Conservation (phyloP, 2,797 vertebrate species). For the Gadopsis bispinosus region DNA sequence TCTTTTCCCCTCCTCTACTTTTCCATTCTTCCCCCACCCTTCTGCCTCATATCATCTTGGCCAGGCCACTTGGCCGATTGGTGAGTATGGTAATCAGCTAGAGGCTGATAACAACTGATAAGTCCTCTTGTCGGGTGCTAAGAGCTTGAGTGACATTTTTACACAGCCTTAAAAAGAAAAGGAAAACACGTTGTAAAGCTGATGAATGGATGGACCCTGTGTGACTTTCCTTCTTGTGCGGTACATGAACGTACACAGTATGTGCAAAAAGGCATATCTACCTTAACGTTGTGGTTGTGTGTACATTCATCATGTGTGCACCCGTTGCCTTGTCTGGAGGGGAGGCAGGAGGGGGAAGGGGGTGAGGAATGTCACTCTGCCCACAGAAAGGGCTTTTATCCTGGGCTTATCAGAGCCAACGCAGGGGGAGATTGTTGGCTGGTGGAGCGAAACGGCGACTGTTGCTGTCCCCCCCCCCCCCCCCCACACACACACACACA, state of each 20-base stretch:
- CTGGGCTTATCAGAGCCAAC: slow-evolving; percentile 79
- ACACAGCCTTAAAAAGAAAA: slow-evolving; percentile 64
- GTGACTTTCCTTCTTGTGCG: slow-evolving; percentile 17
- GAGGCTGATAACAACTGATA: slow-evolving; percentile 87
- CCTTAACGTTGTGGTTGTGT: slow-evolving; percentile 35
- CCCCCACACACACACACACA: slow-evolving; percentile 13
- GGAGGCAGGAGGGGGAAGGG: slow-evolving; percentile 10
- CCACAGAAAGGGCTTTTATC: slow-evolving; percentile 77
- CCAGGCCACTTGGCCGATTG: slow-evolving; percentile 65
- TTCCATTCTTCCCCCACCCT: neutral
- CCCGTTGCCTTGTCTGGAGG: slow-evolving; percentile 44
- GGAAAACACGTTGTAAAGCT: slow-evolving; percentile 53
- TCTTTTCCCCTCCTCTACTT: neutral
- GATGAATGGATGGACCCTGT: slow-evolving; percentile 44
- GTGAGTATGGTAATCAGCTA: slow-evolving; percentile 78
- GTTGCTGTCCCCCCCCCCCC: slow-evolving; percentile 27
- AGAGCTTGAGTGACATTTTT: slow-evolving; percentile 70
- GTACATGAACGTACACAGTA: slow-evolving; percentile 41
- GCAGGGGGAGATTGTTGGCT: slow-evolving; percentile 76
- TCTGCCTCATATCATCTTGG: slow-evolving; percentile 70
- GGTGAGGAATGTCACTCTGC: slow-evolving; percentile 54
- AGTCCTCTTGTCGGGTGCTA: slow-evolving; percentile 65
- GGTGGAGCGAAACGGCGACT: slow-evolving; percentile 62
- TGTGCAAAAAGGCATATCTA: slow-evolving; percentile 58
- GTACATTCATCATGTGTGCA: slow-evolving; percentile 33